These are phyloP conservation scores for Drosophila fulvimacula DNA, from an alignment of 2,888 invertebrate species.

Conservation along the genomic window DNA sequence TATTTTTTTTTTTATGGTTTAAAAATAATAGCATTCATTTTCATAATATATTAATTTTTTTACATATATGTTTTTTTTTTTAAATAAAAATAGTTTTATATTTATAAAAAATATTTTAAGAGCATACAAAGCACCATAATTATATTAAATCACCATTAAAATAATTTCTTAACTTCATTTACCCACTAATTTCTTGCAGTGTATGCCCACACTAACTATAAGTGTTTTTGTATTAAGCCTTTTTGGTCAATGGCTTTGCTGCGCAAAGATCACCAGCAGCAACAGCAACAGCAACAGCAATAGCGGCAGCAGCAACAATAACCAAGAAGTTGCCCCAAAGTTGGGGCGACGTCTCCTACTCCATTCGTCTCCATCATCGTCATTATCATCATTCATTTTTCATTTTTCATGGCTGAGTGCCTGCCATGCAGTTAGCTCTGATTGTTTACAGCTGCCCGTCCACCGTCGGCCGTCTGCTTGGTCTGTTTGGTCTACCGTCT, in stretches of 20 bases:
- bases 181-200: conserved; percentile 23
- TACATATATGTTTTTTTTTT: too few species aligned
- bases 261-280: conserved; percentile 46
- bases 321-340: conserved; percentile 23
- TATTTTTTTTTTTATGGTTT: neutral
- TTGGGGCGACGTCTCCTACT: conserved; percentile 25
- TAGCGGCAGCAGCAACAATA: conserved; percentile 5
- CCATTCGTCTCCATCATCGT: conserved; percentile 37
- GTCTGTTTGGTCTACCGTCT: conserved; percentile 3
- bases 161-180: neutral
- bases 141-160: too few species aligned
- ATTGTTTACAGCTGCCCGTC: conserved; percentile 81
- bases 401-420: conserved; percentile 78
- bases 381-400: conserved; percentile 78
- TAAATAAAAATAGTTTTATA: too few species aligned
- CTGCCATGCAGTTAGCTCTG: conserved; percentile 80
- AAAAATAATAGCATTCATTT: too few species aligned
- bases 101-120: too few species aligned
- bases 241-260: conserved; percentile 73
- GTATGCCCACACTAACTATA: conserved; percentile 36
- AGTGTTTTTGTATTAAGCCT: conserved; percentile 55
- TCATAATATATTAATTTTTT: too few species aligned
- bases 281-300: neutral
- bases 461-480: conserved; percentile 41
- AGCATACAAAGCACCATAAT: too few species aligned